A percentile compares a stretch with the other conserved stretches of the same genome.
phyloP scores from a whole-genome alignment of 2,797 vertebrate species.

The Lepilemur septentrionalis region DNA sequence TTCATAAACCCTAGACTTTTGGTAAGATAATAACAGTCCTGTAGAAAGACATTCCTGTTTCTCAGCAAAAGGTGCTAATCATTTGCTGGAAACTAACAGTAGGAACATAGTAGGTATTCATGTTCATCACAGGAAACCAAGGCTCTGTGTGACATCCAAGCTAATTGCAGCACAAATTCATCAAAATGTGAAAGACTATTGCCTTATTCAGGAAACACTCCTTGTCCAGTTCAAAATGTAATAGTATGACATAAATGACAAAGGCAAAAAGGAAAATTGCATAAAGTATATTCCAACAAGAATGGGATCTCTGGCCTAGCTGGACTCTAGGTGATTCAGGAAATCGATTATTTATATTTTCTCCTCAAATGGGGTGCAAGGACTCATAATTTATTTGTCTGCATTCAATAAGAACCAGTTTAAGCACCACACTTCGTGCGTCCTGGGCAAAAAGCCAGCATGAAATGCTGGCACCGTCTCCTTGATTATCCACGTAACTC shows the following conservation, averaged over 20 bases:
- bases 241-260: background rate
- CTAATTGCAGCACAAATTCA: background rate
- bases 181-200: background rate
- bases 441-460: background rate
- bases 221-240: background rate
- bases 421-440: background rate
- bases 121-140: background rate
- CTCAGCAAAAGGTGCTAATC: background rate
- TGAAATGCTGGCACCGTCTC: background rate
- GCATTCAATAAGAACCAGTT: background rate
- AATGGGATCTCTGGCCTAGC: background rate
- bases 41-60: background rate
- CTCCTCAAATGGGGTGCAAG: background rate
- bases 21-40: background rate
- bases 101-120: background rate
- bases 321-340: background rate
- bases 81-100: background rate
- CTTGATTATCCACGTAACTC: background rate
- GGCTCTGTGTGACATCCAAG: background rate
- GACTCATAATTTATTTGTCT: background rate
- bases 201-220: background rate
- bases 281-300: background rate
- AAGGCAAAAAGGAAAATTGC: background rate
- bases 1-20: conserved; percentile 4
- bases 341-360: background rate